Conservation (phyloP, 2,888 invertebrate genomes). For the Hirudinaria manillensis region DNA sequence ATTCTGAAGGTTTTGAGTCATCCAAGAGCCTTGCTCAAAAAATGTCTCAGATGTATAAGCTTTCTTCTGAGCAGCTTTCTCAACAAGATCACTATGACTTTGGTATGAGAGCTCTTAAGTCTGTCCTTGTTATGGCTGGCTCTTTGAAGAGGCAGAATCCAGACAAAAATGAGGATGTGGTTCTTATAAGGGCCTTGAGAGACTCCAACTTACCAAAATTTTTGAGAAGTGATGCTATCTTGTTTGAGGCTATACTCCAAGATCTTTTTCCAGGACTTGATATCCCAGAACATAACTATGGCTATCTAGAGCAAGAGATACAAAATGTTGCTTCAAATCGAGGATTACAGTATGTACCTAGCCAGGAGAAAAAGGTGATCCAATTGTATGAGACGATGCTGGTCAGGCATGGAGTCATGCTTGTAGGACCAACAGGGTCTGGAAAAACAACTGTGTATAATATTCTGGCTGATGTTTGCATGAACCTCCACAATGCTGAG, state of each 20-base stretch:
- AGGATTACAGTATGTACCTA: conserved; percentile 65
- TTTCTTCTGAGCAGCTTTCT: conserved; percentile 82
- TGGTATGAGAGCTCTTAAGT: conserved; percentile 63
- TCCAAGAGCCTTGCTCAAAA: conserved; percentile 79
- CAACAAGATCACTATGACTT: conserved; percentile 87
- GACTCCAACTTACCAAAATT: conserved; percentile 88
- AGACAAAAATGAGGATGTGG: conserved; percentile 72
- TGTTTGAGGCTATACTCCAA: conserved; percentile 79
- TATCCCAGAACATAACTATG: conserved; percentile 74
- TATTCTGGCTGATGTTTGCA: conserved; percentile 68
- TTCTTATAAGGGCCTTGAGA: conserved; percentile 72
- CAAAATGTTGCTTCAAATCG: conserved; percentile 57
- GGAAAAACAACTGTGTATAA: conserved; percentile 75
- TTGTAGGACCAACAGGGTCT: conserved; percentile 81
- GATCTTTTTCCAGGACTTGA: conserved; percentile 80
- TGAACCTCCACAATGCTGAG: conserved; percentile 63
- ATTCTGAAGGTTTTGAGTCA: conserved; percentile 84
- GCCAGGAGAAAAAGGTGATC: conserved; percentile 70
- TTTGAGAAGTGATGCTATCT: conserved; percentile 72
- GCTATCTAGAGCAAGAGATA: conserved; percentile 63
- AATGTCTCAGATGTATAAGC: conserved; percentile 86
- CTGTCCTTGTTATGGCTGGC: conserved; percentile 84
- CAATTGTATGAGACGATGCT: conserved; percentile 85
- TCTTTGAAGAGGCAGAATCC: conserved; percentile 77
- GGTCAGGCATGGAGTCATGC: conserved; percentile 84